Evolutionary conservation across 2,797 vertebrate genomes (phyloP).

Genomic region (Hybognathus amarus): DNA sequence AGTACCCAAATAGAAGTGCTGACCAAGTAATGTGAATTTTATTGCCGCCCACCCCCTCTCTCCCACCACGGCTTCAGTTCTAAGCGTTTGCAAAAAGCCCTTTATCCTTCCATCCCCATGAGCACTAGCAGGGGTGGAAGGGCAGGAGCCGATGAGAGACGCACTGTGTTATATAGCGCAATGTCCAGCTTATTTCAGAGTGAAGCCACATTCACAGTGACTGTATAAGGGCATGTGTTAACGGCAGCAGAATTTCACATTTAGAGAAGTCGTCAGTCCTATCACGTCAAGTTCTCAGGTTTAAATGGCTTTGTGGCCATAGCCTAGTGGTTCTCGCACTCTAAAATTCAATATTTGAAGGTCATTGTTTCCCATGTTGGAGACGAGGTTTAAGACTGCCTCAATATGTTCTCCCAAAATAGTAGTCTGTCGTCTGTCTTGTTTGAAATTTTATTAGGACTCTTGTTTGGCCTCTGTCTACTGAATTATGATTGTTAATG

Average conservation of each 20-base stretch:
- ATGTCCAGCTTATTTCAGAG: neutral
- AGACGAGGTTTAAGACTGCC: neutral
- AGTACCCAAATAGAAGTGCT: slow-evolving; percentile 33
- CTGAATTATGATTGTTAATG: neutral
- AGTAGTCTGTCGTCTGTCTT: neutral
- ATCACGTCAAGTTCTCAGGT: neutral
- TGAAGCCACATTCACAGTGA: slow-evolving; percentile 4
- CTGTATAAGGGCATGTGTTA: slow-evolving; percentile 15
- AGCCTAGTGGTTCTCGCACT: neutral
- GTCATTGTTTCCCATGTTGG: neutral
- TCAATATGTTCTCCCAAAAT: neutral
- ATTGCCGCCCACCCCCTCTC: neutral
- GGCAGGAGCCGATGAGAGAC: slow-evolving; percentile 12
- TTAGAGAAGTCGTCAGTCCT: neutral
- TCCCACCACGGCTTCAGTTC: slow-evolving; percentile 13
- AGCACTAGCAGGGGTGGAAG: slow-evolving; percentile 14
- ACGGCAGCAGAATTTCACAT: neutral
- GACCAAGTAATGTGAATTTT: slow-evolving; percentile 29
- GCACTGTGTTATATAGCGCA: slow-evolving; percentile 27
- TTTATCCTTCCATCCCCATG: slow-evolving; percentile 38
- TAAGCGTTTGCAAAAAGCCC: slow-evolving; percentile 32
- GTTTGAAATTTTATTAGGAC: neutral
- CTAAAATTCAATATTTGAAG: neutral
- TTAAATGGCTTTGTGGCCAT: neutral
- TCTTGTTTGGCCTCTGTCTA: neutral